These are phyloP conservation scores for Tachuris rubrigastra DNA, from an alignment of 2,113 vertebrate species.

Conservation along the genomic window DNA sequence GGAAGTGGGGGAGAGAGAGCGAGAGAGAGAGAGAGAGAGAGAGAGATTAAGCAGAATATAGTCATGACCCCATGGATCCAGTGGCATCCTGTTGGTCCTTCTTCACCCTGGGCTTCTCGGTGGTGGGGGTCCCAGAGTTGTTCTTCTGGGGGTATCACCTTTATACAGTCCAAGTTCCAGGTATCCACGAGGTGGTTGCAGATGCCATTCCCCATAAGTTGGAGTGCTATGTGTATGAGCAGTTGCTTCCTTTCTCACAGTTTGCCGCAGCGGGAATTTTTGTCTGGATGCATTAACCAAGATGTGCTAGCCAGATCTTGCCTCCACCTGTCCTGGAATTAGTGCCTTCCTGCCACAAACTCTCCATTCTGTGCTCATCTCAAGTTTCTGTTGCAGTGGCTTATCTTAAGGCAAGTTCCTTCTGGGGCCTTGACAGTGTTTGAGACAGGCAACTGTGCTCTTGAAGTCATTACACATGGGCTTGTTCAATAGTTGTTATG, in stretches of 20 bases:
- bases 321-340: background rate
- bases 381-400: background rate
- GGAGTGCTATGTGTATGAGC: background rate
- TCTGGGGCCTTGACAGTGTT: background rate
- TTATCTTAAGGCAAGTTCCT: background rate
- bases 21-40: background rate
- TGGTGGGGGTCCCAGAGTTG: background rate
- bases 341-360: background rate
- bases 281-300: background rate
- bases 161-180: background rate
- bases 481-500: background rate
- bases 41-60: background rate
- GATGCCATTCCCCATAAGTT: background rate
- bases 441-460: background rate
- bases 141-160: background rate
- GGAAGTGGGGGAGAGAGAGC: no score
- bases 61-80: background rate
- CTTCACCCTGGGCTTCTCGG: background rate
- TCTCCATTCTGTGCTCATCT: background rate
- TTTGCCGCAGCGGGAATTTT: background rate
- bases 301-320: background rate
- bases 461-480: background rate
- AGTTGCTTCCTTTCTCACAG: background rate
- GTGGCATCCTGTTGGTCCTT: background rate
- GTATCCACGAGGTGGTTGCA: background rate